Evolutionary conservation across 2,888 invertebrate genomes (phyloP), one percentile per base, ranked within the genome.

Genomic region (Pterostichus niger): DNA sequence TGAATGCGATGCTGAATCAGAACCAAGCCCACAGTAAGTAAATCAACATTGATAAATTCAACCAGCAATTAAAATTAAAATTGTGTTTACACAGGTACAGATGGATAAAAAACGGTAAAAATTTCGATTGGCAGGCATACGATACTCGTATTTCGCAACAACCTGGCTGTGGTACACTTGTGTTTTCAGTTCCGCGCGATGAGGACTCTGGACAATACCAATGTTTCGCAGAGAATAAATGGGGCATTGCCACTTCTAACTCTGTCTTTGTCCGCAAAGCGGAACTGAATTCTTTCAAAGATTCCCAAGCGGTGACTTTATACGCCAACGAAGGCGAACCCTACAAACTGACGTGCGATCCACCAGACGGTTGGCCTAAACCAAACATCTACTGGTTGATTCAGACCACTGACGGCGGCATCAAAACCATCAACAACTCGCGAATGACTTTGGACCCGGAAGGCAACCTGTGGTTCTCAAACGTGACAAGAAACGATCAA

Each of bases 401-500:
- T 85, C 95, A 97, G 89, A 94, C 95, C 86, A 92, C 93, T 0
- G 92, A 93, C 81, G 96, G 96, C 24, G 94, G 94, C 84, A 94
- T 98, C 84, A 95, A 95, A 87, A 96, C 96, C 56, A 97, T 98
- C 85, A 98, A 98, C 89, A 97, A 96, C 89, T 96, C 97, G 0
- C 94, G 98, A 84, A 97, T 98, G 94, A 98, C 98, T 10, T 92
- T 98, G 84, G 99, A 99, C 90, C 98, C 98, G 0, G 98, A 98
- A 91, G 99, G 99, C 64, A 97, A 96, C 88, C 92, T 99, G n/a
- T 98, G 98, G 95, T 98, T 99, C 91, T 97, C 98, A 75, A 98
- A 99, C 90, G 96, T 99, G 15, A 97, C 97, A 0, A 92, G 94
- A 80, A 89, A 92, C 76, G 99, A 99, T 90, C 94, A 94, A 6